These are phyloP conservation scores for Cephalotes varians DNA, from an alignment of 2,888 invertebrate species.

Conservation along the genomic window DNA sequence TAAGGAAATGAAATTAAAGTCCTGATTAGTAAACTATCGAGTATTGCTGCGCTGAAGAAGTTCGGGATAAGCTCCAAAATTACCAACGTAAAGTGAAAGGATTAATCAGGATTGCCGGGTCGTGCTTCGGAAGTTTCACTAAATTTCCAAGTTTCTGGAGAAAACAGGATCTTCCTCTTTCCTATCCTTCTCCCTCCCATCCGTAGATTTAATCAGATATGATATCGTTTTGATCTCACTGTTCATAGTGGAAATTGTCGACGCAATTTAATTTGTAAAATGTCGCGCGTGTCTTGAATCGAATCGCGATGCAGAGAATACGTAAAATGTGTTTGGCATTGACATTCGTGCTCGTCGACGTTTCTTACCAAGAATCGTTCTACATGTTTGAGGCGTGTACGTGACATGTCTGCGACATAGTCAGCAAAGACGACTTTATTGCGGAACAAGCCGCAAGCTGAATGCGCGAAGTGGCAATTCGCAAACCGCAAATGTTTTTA, in stretches of 20 bases:
- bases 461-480: background rate
- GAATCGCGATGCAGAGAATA: background rate
- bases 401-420: slow-evolving; percentile 11
- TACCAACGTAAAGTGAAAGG: slow-evolving; percentile 47
- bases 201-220: slow-evolving; percentile 36
- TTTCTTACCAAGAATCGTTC: slow-evolving; percentile 26
- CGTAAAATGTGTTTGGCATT: slow-evolving; percentile 24
- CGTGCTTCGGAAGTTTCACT: slow-evolving; percentile 33
- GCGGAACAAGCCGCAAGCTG: background rate
- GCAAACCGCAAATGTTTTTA: background rate
- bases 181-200: background rate
- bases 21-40: slow-evolving; percentile 42
- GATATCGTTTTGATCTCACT: slow-evolving; percentile 31
- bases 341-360: slow-evolving; percentile 25
- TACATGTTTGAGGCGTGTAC: slow-evolving; percentile 24
- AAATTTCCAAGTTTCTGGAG: slow-evolving; percentile 38
- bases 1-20: slow-evolving; percentile 37
- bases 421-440: slow-evolving; percentile 32
- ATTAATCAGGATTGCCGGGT: slow-evolving; percentile 30
- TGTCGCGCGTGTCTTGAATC: slow-evolving; percentile 23
- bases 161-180: slow-evolving; percentile 10
- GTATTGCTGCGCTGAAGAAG: slow-evolving; percentile 28
- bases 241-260: background rate
- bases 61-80: slow-evolving; percentile 46
- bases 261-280: slow-evolving; percentile 38